A percentile compares a stretch with the other conserved stretches of the same genome.
phyloP scores from a whole-genome alignment of 1,140 invertebrate genomes.

The Vanessa atalanta region DNA sequence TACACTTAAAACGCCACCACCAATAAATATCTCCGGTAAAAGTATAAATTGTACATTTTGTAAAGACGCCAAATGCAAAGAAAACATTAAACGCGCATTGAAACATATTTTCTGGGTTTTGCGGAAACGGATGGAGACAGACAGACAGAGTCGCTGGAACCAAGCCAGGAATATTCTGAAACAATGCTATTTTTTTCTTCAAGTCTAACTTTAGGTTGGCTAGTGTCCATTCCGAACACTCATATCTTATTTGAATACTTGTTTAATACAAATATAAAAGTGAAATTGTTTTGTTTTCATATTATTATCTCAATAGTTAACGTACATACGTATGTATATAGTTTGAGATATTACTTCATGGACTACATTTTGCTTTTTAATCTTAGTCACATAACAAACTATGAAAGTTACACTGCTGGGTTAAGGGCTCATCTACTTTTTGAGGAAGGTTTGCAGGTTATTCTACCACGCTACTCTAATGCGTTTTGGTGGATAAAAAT shows the following conservation, averaged over 20 bases:
- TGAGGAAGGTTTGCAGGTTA: no score
- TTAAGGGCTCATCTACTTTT: no score
- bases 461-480: no score
- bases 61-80: slow-evolving; percentile 47
- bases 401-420: no score
- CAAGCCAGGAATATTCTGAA: slow-evolving; percentile 40
- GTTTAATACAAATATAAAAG: not conserved
- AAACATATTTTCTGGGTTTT: slow-evolving; percentile 57
- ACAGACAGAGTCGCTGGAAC: slow-evolving; percentile 51
- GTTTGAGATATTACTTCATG: no score
- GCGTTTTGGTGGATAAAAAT: no score
- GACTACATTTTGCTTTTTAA: no score
- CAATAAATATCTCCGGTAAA: slow-evolving; percentile 27
- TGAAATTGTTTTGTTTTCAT: not conserved
- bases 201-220: slow-evolving; percentile 31
- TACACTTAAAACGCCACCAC: not conserved
- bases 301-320: no score
- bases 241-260: slow-evolving; percentile 3
- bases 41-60: slow-evolving; percentile 40
- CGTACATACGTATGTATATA: no score
- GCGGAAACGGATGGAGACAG: slow-evolving; percentile 60
- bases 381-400: no score
- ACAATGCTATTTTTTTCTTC: slow-evolving; percentile 36
- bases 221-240: slow-evolving; percentile 30
- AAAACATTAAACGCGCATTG: slow-evolving; percentile 51